Evolutionary conservation across 2,888 invertebrate genomes (phyloP), one percentile per base, ranked within the genome.

Genomic region (Morinoia aosen): DNA sequence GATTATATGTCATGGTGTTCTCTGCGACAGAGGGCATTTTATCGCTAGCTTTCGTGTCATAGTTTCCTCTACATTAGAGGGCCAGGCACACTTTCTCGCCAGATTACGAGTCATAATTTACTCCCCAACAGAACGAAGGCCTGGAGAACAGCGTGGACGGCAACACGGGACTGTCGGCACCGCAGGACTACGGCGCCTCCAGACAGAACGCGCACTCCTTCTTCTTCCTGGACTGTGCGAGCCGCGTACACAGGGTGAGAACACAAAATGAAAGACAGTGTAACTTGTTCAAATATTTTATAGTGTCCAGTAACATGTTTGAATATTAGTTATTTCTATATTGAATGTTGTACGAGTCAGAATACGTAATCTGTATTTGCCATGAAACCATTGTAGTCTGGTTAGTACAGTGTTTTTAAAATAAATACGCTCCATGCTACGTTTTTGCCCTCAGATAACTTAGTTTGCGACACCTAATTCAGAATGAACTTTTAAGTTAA

Each of bases 151-250:
- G 76, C 33, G 76, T 76, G 76, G 76, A 76, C 33, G 90, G 40
- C 90, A 40, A 40, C 90, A 90, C 10, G 8, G 40, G 39, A 0
- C 33, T 90, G 39, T 39, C 16, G 16, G 40, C n/a, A 12, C 14
- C 7, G 40, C 90, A 8, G 39, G 93, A 93, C 93, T 93, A 93
- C 93, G 57, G 93, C 58, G 56, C 93, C 93, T 57, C 93, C 57
- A 93, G 57, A 16, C 93, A 93, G 58, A 93, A 93, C 25, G 93
- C 57, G 10, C 93, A 57, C 57, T 57, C 93, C 0, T 25, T 57
- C 33, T 93, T 95, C 95, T 95, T 95, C 95, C 64, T 95, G 64
- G 95, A 95, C 40, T 95, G 95, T 33, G 95, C 64, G 11, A 39
- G 33, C 33, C 1, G n/a, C 0, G 33, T 12, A 3, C 64, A 95